Evolutionary conservation across 2,888 invertebrate genomes (phyloP), one percentile per base, ranked within the genome.

Genomic region (Acleris emargana): DNA sequence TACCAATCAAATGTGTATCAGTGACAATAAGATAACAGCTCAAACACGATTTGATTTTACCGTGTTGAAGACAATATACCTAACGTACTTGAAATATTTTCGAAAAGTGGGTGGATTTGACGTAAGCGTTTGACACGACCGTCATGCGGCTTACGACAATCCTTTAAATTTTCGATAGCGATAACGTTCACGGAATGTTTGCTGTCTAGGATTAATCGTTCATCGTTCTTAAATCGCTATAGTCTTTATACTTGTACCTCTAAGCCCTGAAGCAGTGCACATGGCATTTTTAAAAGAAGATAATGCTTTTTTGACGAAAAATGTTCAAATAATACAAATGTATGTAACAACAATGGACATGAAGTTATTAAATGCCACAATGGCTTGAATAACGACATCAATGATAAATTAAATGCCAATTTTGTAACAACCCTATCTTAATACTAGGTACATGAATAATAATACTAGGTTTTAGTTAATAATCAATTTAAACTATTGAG

Each of bases 251-350:
- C 71, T 80, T 79, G 63, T 0, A 61, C 70, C 73, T 47, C 32
- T 68, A 76, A 73, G 72, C 79, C 89, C 87, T 76, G 78, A 79
- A 86, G 89, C 86, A 45, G 67, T 77, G 68, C 89, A 89, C 83
- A 90, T 89, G 89, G 81, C 81, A 77, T 72, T 72, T 71, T 66
- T 68, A 62, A 58, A 71, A 71, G 70, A 69, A 63, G 61, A 74
- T 73, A 76, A 75, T 71, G 50, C 67, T 69, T 71, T 28, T 75
- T 76, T 67, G 16, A 45, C 16, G 45, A 62, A 52, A 55, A 45
- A 64, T 73, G 68, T 77, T 76, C 69, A 68, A 67, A 60, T 63
- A 70, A 71, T 53, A 69, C 59, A 67, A 63, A 59, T 52, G 64
- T 64, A 42, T 60, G 52, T 51, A 62, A 49, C 43, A 52, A 57